phyloP scores from a whole-genome alignment of 2,888 invertebrate genomes.

The Catotricha subobsoleta region DNA sequence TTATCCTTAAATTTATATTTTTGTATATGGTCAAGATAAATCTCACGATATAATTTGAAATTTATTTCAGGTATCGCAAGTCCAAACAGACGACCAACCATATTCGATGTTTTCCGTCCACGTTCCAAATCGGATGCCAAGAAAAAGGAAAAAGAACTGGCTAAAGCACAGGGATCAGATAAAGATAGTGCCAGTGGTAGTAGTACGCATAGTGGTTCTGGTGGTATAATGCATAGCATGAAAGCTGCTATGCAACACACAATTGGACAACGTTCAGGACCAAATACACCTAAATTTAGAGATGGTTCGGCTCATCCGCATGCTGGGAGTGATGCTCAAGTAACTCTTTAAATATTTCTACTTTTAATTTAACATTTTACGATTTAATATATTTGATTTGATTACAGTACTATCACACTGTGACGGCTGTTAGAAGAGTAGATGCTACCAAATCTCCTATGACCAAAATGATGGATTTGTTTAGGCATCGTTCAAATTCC shows the following conservation, averaged over 20 bases:
- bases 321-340: slow-evolving; percentile 38
- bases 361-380: background rate
- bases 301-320: slow-evolving; percentile 58
- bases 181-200: slow-evolving; percentile 18
- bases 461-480: slow-evolving; percentile 83
- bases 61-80: slow-evolving; percentile 38
- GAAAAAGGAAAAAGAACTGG: slow-evolving; percentile 17
- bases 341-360: slow-evolving; percentile 15
- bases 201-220: slow-evolving; percentile 21
- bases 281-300: slow-evolving; percentile 31
- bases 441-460: slow-evolving; percentile 54
- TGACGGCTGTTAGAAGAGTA: slow-evolving; percentile 44
- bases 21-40: too few relatives aligned
- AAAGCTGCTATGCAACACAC: slow-evolving; percentile 54
- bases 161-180: slow-evolving; percentile 16
- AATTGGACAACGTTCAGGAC: slow-evolving; percentile 16
- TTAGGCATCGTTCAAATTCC: slow-evolving; percentile 56
- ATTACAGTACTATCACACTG: slow-evolving; percentile 51
- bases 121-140: slow-evolving; percentile 58
- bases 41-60: too few relatives aligned
- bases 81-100: slow-evolving; percentile 50
- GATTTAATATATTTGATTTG: slow-evolving; percentile 10
- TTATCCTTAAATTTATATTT: too few relatives aligned
- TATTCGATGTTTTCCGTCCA: slow-evolving; percentile 65
- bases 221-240: slow-evolving; percentile 62